A percentile compares a stretch with the other conserved stretches of the same genome.
Evolutionary conservation across 2,113 vertebrate genomes (phyloP).

Genomic region (Apteryx owenii): DNA sequence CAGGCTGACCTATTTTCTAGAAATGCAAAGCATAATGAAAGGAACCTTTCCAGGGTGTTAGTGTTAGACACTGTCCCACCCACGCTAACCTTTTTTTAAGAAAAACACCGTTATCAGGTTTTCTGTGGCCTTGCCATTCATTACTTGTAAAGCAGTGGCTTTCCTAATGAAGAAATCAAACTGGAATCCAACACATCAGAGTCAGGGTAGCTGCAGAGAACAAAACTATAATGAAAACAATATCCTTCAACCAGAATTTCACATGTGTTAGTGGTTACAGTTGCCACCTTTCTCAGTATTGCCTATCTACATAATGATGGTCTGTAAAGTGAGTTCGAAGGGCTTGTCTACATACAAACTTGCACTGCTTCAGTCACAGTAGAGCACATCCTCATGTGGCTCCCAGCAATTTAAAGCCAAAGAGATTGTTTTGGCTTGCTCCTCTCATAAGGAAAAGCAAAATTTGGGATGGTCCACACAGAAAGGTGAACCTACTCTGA

Average conservation of each 20-base stretch:
- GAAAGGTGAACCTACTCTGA: background rate
- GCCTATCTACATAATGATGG: background rate
- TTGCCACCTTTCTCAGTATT: background rate
- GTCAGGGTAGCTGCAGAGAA: slow-evolving; percentile 42
- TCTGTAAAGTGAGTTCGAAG: slow-evolving; percentile 2
- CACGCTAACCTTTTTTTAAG: background rate
- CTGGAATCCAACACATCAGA: slow-evolving; percentile 53
- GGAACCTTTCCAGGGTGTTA: background rate
- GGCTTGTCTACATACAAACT: background rate
- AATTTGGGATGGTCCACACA: background rate
- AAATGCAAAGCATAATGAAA: slow-evolving; percentile 45
- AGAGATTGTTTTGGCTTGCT: background rate
- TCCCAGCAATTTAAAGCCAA: background rate
- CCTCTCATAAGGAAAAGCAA: background rate
- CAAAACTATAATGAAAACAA: slow-evolving; percentile 70
- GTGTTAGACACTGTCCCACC: slow-evolving; percentile 1
- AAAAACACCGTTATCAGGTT: background rate
- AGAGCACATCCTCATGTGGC: background rate
- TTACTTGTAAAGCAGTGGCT: slow-evolving; percentile 35
- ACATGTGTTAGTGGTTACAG: slow-evolving; percentile 71
- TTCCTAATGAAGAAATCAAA: slow-evolving; percentile 64
- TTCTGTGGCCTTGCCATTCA: background rate
- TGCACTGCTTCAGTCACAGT: background rate
- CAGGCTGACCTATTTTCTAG: slow-evolving; percentile 37
- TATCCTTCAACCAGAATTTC: slow-evolving; percentile 15